Base-by-base conservation (phyloP, 2,888 invertebrate species). In the Oeneis ivallda region DNA sequence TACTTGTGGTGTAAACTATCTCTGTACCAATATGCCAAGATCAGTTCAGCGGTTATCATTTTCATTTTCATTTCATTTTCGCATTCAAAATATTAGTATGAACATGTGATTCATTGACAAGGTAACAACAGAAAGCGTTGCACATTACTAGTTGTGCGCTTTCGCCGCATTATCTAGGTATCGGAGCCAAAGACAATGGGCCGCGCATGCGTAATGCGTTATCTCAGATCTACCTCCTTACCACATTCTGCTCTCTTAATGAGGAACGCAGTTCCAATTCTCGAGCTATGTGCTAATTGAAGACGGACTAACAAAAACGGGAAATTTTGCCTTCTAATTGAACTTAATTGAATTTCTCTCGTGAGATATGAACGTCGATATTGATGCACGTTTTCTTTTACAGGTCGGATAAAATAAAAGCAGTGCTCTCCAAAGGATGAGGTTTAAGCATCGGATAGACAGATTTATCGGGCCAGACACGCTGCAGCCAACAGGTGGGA, bases 201-300 rank as follows among this genome's bases (percentile, higher is more conserved):
- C 70, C 76, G 85, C 87, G 89, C 87, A 89, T 90, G 90, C 91
- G 91, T 89, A 89, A 87, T 87, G 85, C 84, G 86, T 90, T 92
- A 92, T 91, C 91, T 84, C 74, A 79, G 80, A 90, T 90, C 88
- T 76, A 79, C 79, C 82, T 87, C 85, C 85, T 90, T 89, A 84
- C 89, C 80, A 87, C 87, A 89, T 85, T 81, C 79, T 84, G 84
- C 82, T 81, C 84, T 83, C 87, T 86, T 91, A 91, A 91, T 91
- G 89, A 90, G 88, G 79, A 86, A 78, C 78, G 77, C 72, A 79
- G 86, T 83, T 85, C 90, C 79, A 88, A 80, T 86, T 89, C 82
- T 76, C 79, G 72, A 71, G 73, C 73, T 75, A 83, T 76, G 81
- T 84, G 85, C 80, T 88, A 88, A 88, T 87, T 86, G 84, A 83